Evolutionary conservation across 2,888 invertebrate genomes (phyloP), one percentile per base, ranked within the genome.

Genomic region (Eupithecia vulgata): DNA sequence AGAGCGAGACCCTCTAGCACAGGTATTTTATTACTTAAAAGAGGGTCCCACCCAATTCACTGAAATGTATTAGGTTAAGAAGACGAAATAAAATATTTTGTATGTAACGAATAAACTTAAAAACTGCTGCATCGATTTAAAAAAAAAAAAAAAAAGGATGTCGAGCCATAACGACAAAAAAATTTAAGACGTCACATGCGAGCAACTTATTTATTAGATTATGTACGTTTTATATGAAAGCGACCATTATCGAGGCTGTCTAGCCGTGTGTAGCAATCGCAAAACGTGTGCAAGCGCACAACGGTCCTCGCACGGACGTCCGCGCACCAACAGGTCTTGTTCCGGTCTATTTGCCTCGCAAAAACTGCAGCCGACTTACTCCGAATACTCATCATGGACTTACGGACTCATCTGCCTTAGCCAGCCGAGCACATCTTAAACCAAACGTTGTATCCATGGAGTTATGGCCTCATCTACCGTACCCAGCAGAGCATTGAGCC

Each of bases 331-430:
- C 87, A 84, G 85, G 85, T 84, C 85, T 83, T 73, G 90, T 88
- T 90, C 87, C 90, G 89, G 87, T 90, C 91, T 89, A 90, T 90
- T 90, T 90, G 89, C 48, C 67, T 66, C 76, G 82, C 82, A 90
- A 89, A 88, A 89, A 88, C 81, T 76, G 72, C 80, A 79, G 73
- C 73, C 78, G 84, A 84, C 86, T 86, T 85, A 81, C 77, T 78
- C 76, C 71, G 75, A 71, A 65, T 65, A 64, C 64, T 37, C 15
- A 57, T 52, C 57, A 57, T 61, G 71, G 77, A 81, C 88, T 88
- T 83, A 80, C 72, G 72, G 57, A 57, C 78, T 80, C 83, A 83
- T 85, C 86, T 86, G 81, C 83, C 78, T 82, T 81, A 83, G 79
- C 79, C 79, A 82, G 72, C 72, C 76, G 81, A 87, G 82, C 88